Evolutionary conservation across 2,113 vertebrate genomes (phyloP).

Genomic region (Aspidoscelis tigris): DNA sequence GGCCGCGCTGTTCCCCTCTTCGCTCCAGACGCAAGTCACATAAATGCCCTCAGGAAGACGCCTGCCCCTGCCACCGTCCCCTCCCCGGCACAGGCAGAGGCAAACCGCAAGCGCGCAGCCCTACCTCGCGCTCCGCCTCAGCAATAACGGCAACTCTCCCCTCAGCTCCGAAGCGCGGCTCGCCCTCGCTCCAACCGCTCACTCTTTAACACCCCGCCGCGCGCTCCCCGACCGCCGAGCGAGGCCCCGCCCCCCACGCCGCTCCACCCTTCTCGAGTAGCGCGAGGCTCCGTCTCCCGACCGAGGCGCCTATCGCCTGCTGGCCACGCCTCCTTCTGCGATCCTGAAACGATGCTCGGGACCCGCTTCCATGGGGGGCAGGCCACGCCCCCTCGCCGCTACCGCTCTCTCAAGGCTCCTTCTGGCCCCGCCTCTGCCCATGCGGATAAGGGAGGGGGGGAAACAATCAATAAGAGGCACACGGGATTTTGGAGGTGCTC

Average conservation of each 20-base stretch:
- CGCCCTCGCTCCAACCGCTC: slow-evolving; percentile 4
- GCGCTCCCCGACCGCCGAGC: neutral
- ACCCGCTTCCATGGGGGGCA: neutral
- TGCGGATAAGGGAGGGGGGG: slow-evolving; percentile 16
- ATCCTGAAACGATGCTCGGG: neutral
- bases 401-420: neutral
- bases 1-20: neutral
- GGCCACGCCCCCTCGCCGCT: neutral
- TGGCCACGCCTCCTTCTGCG: slow-evolving; percentile 6
- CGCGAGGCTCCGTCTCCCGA: neutral
- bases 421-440: slow-evolving; percentile 20
- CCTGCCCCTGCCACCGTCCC: neutral
- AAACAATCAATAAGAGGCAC: no score
- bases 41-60: neutral
- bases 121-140: neutral
- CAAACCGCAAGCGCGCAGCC: neutral
- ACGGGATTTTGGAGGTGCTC: neutral
- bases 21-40: neutral
- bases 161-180: slow-evolving; percentile 49
- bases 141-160: slow-evolving; percentile 47
- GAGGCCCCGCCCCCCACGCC: neutral
- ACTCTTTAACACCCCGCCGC: neutral
- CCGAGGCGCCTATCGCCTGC: no score
- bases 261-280: neutral
- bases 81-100: neutral